These are phyloP conservation scores for Pseudochaenichthys georgianus DNA, from an alignment of 2,797 vertebrate species.

Conservation along the genomic window DNA sequence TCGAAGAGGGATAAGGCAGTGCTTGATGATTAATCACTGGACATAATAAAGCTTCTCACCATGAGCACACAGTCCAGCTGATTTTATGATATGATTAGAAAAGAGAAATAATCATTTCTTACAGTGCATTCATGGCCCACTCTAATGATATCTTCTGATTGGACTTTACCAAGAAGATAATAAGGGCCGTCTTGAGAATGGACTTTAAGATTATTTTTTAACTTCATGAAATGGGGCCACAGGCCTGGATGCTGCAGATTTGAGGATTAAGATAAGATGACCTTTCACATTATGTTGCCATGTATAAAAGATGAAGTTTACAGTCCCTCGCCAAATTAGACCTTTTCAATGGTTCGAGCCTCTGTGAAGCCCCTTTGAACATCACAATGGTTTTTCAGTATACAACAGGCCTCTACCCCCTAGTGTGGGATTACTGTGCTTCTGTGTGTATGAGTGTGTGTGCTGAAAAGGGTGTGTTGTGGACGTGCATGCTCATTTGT, in stretches of 20 bases:
- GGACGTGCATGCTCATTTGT: constrained; percentile 38
- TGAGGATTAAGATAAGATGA: constrained; percentile 88
- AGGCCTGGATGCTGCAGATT: constrained; percentile 83
- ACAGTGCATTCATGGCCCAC: constrained; percentile 75
- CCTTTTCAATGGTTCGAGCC: constrained; percentile 81
- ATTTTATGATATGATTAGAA: constrained; percentile 81
- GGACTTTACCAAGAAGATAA: constrained; percentile 77
- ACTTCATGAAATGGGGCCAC: constrained; percentile 81
- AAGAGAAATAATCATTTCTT: constrained; percentile 80
- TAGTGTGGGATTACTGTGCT: constrained; percentile 80
- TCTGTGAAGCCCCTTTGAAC: constrained; percentile 79
- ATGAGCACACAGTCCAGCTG: constrained; percentile 76
- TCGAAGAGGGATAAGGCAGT: constrained; percentile 74
- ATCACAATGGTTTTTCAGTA: constrained; percentile 77
- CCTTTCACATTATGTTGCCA: constrained; percentile 85
- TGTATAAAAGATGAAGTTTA: constrained; percentile 87
- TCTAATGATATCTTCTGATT: constrained; percentile 84
- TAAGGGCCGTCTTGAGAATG: constrained; percentile 81
- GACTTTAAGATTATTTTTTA: constrained; percentile 84
- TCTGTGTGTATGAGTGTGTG: constrained; percentile 28
- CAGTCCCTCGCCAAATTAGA: constrained; percentile 82
- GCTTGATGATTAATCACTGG: constrained; percentile 81
- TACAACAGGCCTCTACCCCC: constrained; percentile 80
- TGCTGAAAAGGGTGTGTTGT: constrained; percentile 41
- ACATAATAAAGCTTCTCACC: constrained; percentile 82